Evolutionary conservation across 2,888 invertebrate species (phyloP).

Genomic region (Perithous albicinctus): DNA sequence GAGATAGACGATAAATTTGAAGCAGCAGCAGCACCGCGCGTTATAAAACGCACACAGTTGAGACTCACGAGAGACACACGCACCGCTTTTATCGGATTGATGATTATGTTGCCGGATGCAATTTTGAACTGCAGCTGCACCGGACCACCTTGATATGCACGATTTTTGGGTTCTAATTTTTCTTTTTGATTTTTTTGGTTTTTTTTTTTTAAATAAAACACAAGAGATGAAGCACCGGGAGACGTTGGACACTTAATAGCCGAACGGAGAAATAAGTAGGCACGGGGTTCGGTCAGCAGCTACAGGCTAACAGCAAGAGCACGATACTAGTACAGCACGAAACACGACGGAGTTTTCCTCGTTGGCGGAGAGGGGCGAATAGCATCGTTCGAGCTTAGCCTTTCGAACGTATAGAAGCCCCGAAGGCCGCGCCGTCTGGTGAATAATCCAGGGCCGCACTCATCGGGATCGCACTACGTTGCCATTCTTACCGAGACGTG

Average conservation of each 20-base stretch:
- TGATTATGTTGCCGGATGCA: constrained; percentile 25
- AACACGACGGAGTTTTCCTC: constrained; percentile 58
- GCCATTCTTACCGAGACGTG: not conserved
- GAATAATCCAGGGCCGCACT: constrained; percentile 29
- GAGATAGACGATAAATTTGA: constrained; percentile 56
- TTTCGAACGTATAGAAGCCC: constrained; percentile 49
- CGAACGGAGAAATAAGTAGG: constrained; percentile 1
- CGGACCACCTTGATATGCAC: not conserved
- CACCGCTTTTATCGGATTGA: constrained; percentile 19
- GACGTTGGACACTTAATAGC: constrained; percentile 1
- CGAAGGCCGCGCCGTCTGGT: constrained; percentile 45
- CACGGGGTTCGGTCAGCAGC: constrained; percentile 47
- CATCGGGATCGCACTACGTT: not conserved
- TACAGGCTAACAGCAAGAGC: constrained; percentile 53
- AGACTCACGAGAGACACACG: constrained; percentile 6
- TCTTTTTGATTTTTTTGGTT: not conserved
- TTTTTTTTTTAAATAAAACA: not conserved
- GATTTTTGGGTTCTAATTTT: not conserved
- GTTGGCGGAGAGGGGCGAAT: constrained; percentile 19
- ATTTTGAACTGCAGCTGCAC: not conserved
- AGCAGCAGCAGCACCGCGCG: constrained; percentile 49
- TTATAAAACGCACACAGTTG: constrained; percentile 56
- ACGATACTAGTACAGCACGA: constrained; percentile 46
- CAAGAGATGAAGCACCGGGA: constrained; percentile 8
- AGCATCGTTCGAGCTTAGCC: constrained; percentile 44